A percentile compares a stretch with the other conserved stretches of the same genome.
phyloP scores from a whole-genome alignment of 2,888 invertebrate genomes.

The Caenorhabditis sp. region DNA sequence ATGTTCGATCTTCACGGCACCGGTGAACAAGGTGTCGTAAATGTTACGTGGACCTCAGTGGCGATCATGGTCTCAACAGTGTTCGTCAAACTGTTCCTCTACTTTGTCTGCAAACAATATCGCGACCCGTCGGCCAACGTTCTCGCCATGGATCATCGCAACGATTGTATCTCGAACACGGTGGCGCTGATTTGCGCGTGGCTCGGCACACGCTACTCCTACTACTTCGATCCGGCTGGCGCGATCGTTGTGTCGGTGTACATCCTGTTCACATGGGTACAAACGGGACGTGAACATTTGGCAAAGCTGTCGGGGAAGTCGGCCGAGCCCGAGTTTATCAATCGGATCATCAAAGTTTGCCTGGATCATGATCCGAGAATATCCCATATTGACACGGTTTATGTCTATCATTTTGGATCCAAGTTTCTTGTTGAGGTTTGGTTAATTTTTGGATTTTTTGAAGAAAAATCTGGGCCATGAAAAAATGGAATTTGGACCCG shows the following conservation, averaged over 20 bases:
- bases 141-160: constrained; percentile 73
- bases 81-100: constrained; percentile 52
- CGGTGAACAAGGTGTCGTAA: constrained; percentile 24
- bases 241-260: constrained; percentile 73
- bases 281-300: constrained; percentile 72
- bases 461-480: background rate
- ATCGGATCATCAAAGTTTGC: constrained; percentile 67
- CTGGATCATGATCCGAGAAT: constrained; percentile 66
- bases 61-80: constrained; percentile 66
- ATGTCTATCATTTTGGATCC: constrained; percentile 74
- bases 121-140: constrained; percentile 69
- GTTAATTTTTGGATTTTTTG: no score
- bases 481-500: no score
- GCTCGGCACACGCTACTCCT: constrained; percentile 52
- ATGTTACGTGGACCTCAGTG: constrained; percentile 59
- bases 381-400: constrained; percentile 73
- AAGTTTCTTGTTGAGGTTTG: constrained; percentile 72
- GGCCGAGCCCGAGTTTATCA: constrained; percentile 32
- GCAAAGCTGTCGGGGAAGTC: constrained; percentile 40
- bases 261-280: constrained; percentile 71
- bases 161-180: constrained; percentile 73
- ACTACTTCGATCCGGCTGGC: constrained; percentile 73
- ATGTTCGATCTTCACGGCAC: constrained; percentile 7
- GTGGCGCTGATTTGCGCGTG: constrained; percentile 72
- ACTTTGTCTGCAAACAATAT: constrained; percentile 55